Evolutionary conservation across 2,113 vertebrate species (phyloP), one percentile per base, ranked within the genome.

Genomic region (Neodon shergylaensis): DNA sequence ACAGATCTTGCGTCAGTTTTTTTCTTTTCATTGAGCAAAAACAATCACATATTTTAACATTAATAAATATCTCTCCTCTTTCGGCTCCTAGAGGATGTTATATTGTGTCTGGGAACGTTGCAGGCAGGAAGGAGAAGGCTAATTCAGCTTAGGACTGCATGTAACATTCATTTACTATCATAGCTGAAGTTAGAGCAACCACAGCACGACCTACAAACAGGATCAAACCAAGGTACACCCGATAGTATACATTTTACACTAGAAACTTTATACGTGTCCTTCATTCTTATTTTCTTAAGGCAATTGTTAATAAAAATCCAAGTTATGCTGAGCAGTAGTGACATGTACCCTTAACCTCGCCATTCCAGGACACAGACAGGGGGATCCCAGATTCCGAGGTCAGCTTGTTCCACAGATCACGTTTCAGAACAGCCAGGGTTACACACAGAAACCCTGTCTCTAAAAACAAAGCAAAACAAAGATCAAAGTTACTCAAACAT

Each of bases 181-280:
- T 44, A 84, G 47, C 42, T 85, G 28, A 65, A 9, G 3, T 44
- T 2, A 12, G 42, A 47, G 3, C 5, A 21, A 7, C 28, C 1
- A 74, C 22, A 54, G 21, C n/a, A 39, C 0, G 36, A 0, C 3
- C 0, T 22, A 21, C 1, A 33, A 66, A 58, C 2, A 17, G 66
- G 1, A 52, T 39, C 16, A 17, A 4, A 9, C 7, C 47, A 54
- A 4, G 42, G 28, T 0, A 82, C 68, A 5, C 1, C 68, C 68
- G 31, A 22, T n/a, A 17, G 2, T 33, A 92, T 44, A 7, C 8
- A 77, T 73, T 68, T 54, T 44, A 31, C 82, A 24, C 21, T 47
- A 58, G 70, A 86, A 39, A 68, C 4, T 33, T 94, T 19, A 54
- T 44, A 13, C 17, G 52, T 10, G 10, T 49, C 10, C 44, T 70